A percentile compares a stretch with the other conserved stretches of the same genome.
Conservation (phyloP, 2,113 vertebrate species). For the Tricholaema leucomelas region DNA sequence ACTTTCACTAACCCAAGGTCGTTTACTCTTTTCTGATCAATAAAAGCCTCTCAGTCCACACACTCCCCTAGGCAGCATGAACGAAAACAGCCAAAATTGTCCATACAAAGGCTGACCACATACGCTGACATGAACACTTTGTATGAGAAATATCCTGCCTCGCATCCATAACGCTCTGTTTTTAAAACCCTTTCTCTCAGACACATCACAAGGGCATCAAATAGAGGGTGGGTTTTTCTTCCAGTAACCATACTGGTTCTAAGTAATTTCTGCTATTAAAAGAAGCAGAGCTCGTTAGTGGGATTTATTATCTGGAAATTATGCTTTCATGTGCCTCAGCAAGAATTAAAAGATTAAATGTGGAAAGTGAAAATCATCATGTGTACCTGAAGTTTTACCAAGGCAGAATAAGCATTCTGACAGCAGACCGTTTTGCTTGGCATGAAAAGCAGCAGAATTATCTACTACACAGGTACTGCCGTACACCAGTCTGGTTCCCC, state of each 20-base stretch:
- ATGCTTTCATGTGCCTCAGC: not conserved
- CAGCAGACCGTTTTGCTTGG: not conserved
- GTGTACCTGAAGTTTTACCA: slow-evolving; percentile 3
- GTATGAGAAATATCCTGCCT: not conserved
- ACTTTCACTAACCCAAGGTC: not conserved
- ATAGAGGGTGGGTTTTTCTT: not conserved
- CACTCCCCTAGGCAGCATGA: not conserved
- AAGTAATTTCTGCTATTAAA: slow-evolving; percentile 7
- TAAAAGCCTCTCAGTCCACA: not conserved
- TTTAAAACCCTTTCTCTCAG: not conserved
- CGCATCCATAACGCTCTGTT: rapidly evolving
- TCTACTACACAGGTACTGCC: not conserved
- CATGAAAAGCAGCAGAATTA: not conserved
- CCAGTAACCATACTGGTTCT: not conserved
- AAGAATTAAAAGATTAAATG: slow-evolving; percentile 34
- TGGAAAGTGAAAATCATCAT: slow-evolving; percentile 31
- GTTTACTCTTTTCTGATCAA: not conserved
- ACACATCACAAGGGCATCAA: not conserved
- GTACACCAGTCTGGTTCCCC: not conserved
- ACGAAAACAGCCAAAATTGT: not conserved
- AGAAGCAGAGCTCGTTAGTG: not conserved
- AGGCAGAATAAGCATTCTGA: slow-evolving; percentile 6
- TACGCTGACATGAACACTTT: not conserved
- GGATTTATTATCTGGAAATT: slow-evolving; percentile 37
- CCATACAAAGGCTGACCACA: not conserved